Conservation (phyloP, 2,888 invertebrate genomes). For the Euspilapteryx auroguttella region DNA sequence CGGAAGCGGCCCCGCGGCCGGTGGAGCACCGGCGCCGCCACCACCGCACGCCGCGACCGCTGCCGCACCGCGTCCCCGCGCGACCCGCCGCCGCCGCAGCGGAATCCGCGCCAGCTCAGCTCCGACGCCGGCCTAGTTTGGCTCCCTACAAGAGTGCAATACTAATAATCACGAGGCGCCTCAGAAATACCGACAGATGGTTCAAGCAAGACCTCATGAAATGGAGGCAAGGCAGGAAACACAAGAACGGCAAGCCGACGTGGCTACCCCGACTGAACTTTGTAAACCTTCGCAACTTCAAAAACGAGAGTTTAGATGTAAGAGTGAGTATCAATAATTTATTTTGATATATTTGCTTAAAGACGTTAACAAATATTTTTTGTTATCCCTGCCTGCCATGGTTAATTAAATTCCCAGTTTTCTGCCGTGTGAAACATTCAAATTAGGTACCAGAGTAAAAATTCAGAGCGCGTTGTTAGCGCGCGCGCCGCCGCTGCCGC, state of each 20-base stretch:
- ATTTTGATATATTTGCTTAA: conserved; percentile 7
- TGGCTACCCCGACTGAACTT: conserved; percentile 49
- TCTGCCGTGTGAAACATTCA: too few relatives aligned
- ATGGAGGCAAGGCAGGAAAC: conserved; percentile 13
- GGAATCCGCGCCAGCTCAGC: too few relatives aligned
- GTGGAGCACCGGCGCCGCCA: conserved; percentile 32
- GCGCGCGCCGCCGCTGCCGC: conserved; percentile 7
- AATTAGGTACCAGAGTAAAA: too few relatives aligned
- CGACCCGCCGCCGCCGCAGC: too few relatives aligned
- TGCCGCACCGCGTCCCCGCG: conserved; percentile 31
- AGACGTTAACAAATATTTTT: too few relatives aligned
- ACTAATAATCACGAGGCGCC: conserved; percentile 32
- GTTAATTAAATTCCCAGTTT: too few relatives aligned
- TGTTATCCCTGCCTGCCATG: too few relatives aligned
- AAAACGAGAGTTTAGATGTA: conserved; percentile 15
- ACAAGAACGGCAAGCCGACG: conserved; percentile 35
- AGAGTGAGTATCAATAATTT: conserved; percentile 5
- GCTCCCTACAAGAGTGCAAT: conserved; percentile 30
- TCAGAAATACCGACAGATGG: conserved; percentile 31
- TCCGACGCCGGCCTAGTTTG: too few relatives aligned
- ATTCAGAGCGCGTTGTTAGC: neutral
- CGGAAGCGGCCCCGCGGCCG: conserved; percentile 23
- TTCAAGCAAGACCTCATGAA: conserved; percentile 28
- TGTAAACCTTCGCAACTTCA: conserved; percentile 37
- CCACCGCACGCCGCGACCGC: conserved; percentile 16